A percentile compares a stretch with the other conserved stretches of the same genome.
Evolutionary conservation across 2,113 vertebrate genomes (phyloP).

Genomic region (Epinephelus fuscoguttatus): DNA sequence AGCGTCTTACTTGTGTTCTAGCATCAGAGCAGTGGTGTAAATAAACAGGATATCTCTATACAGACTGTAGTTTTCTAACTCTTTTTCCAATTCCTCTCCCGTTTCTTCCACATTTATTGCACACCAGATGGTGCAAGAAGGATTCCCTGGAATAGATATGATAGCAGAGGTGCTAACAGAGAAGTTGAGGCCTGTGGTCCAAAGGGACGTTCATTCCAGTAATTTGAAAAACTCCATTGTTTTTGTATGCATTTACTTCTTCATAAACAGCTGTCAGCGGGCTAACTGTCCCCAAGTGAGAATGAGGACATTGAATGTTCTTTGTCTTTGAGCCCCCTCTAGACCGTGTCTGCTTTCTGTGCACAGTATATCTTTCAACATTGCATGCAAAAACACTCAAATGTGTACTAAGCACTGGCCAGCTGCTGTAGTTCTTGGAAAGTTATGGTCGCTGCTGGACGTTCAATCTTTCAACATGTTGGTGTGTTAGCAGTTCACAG

Average conservation of each 20-base stretch:
- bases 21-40: constrained; percentile 25
- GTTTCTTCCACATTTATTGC: constrained; percentile 46
- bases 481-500: constrained; percentile 27
- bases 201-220: constrained; percentile 46
- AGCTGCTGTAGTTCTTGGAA: constrained; percentile 60
- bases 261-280: constrained; percentile 55
- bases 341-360: constrained; percentile 4
- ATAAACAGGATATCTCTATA: constrained; percentile 31
- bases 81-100: constrained; percentile 21
- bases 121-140: constrained; percentile 50
- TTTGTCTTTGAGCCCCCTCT: constrained; percentile 44
- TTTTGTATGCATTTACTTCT: constrained; percentile 30
- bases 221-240: constrained; percentile 33
- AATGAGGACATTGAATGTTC: constrained; percentile 50
- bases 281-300: constrained; percentile 49
- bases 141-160: constrained; percentile 31
- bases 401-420: constrained; percentile 29
- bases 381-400: constrained; percentile 48
- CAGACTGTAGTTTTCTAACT: constrained; percentile 39
- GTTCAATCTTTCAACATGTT: constrained; percentile 53
- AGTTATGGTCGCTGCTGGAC: constrained; percentile 10
- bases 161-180: constrained; percentile 40
- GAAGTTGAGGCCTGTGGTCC: constrained; percentile 30
- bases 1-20: constrained; percentile 43
- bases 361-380: constrained; percentile 51